These are phyloP conservation scores for Trachelus stipa DNA, from an alignment of 2,888 invertebrate genomes.

Conservation along the genomic window DNA sequence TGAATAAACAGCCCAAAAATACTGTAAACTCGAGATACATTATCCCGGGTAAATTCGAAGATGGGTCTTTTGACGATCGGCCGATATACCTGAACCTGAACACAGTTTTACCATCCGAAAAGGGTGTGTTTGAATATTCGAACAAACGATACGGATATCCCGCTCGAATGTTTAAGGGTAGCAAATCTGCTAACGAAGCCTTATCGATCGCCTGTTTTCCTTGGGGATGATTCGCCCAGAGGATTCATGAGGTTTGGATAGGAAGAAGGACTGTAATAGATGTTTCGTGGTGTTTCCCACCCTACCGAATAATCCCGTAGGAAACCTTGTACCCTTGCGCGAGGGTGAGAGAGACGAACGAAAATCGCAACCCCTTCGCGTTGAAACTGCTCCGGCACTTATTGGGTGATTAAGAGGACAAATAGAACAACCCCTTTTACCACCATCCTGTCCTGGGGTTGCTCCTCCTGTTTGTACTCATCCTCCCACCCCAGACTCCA, in stretches of 20 bases:
- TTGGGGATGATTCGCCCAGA: neutral
- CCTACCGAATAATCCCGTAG: neutral
- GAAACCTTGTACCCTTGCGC: neutral
- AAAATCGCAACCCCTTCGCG: slow-evolving; percentile 6
- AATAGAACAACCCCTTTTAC: slow-evolving; percentile 51
- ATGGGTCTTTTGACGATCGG: neutral
- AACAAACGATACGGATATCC: neutral
- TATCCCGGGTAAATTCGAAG: neutral
- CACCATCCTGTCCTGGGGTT: slow-evolving; percentile 7
- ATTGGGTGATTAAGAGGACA: slow-evolving; percentile 64
- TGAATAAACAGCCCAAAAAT: neutral
- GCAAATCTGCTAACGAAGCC: neutral
- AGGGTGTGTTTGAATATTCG: neutral
- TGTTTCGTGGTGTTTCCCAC: neutral
- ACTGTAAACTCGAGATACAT: neutral
- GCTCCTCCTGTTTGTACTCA: slow-evolving; percentile 6
- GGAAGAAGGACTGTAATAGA: neutral
- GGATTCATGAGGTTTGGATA: neutral
- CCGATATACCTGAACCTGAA: neutral
- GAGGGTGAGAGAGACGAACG: neutral
- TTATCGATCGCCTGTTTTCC: neutral
- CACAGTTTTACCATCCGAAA: neutral
- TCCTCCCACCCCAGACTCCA: slow-evolving; percentile 28
- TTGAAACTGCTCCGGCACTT: slow-evolving; percentile 50
- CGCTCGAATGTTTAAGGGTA: neutral